Base-by-base conservation (phyloP, 2,888 invertebrate species). In the Dione vanillae region DNA sequence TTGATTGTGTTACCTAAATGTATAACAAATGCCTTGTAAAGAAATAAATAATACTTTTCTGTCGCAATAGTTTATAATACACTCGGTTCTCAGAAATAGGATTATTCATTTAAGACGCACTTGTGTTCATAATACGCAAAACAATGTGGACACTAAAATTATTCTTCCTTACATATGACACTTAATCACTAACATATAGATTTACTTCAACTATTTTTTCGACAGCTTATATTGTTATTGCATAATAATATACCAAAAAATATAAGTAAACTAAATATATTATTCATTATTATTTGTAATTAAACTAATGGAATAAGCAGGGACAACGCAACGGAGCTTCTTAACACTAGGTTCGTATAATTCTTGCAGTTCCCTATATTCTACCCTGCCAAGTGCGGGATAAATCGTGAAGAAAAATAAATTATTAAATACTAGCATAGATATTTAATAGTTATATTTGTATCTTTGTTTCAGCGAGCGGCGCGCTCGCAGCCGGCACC, bases 401-500 rank as follows among this genome's bases (percentile, higher is more conserved):
- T 27, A 27, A 3, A 27, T 2, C 27, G 27, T 27, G 27, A 27
- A 27, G 27, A 2, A 27, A 47, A n/a, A 47, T n/a, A 1, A 45
- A 51, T 51, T 11, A 20, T 19, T 16, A 16, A 51, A 20, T 20
- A 51, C 35, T 27, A 35, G n/a, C 2, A 27, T 9, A 35, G 0
- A 10, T 54, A 52, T 0, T 52, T 37, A 56, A 52, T 56, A 6
- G n/a, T 56, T 59, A 2, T 65, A 20, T 61, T 43, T 67, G 27
- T 59, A n/a, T 45, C 9, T 54, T 88, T 83, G 83, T 89, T 86
- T 2, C 88, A 93, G 91, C 94, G 93, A 92, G 91, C 90, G 92
- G 92, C 88, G 90, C 94, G 94, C 93, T 92, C 91, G 90, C 96
- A 94, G 95, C 97, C 95, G 96, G 96, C 97, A 98, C 97, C 95